Conservation (phyloP, 2,888 invertebrate species). For the Notocelia uddmanniana region DNA sequence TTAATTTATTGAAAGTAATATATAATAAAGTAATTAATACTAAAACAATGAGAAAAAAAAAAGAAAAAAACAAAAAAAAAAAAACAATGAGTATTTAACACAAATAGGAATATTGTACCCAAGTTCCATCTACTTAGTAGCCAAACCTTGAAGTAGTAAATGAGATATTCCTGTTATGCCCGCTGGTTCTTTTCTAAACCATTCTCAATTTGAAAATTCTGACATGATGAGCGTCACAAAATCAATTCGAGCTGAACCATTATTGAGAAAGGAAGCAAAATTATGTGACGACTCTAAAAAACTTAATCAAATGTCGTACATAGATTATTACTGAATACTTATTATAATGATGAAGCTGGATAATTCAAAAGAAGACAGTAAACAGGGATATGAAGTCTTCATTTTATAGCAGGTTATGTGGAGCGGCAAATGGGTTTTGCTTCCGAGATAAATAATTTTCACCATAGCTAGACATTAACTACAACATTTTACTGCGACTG, state of each 20-base stretch:
- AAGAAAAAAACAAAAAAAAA: too few relatives aligned
- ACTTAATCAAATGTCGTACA: not conserved
- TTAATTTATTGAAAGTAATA: too few relatives aligned
- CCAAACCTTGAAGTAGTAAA: too few relatives aligned
- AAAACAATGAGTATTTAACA: too few relatives aligned
- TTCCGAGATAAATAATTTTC: conserved; percentile 4
- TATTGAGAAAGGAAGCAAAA: not conserved
- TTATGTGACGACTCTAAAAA: not conserved
- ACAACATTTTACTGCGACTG: conserved; percentile 2
- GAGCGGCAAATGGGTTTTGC: conserved; percentile 4
- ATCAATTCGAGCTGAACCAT: not conserved
- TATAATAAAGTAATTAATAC: too few relatives aligned
- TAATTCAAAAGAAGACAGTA: not conserved
- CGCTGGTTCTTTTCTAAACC: too few relatives aligned
- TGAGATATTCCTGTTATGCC: too few relatives aligned
- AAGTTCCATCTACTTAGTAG: too few relatives aligned
- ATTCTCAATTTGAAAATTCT: too few relatives aligned
- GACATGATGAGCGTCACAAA: too few relatives aligned
- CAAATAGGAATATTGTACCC: too few relatives aligned
- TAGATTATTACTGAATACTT: not conserved
- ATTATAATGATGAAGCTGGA: not conserved
- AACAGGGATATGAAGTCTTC: not conserved
- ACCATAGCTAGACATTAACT: not conserved
- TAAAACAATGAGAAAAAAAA: too few relatives aligned
- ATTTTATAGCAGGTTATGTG: conserved; percentile 2